Evolutionary conservation across 2,888 invertebrate genomes (phyloP), one percentile per base, ranked within the genome.

Genomic region (Leptarthrus brevirostris): DNA sequence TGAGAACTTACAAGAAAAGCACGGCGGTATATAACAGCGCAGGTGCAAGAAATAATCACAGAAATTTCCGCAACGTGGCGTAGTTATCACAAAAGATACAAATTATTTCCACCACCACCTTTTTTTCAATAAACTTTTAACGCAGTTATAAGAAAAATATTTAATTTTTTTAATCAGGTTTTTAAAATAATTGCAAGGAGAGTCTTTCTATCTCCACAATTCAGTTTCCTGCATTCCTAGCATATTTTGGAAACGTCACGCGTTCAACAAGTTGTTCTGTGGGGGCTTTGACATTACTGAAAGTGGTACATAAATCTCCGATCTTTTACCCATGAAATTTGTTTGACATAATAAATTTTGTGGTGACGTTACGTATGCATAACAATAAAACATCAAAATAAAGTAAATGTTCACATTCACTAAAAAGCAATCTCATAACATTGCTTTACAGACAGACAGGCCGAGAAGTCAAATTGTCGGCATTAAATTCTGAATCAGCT

Each of bases 11-110:
- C n/a, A 56, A 4, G 24, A 58, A 34, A 36, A 40, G 30, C 18
- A 30, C 12, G 12, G 40, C n/a, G 12, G 12, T 12, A 12, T 12
- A 40, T 12, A n/a, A 58, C 36, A 36, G 58, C 58, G 58, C 58
- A 58, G 12, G 58, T 58, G 58, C 58, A 58, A 36, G 12, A 20
- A 36, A 58, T 58, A 26, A 66, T 44, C 24, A n/a, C 64, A 66
- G 24, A 66, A 47, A 66, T 47, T 22, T 26, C 64, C 64, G 64
- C 64, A 47, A 40, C n/a, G 64, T 47, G 26, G 64, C 64, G 64
- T 66, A 20, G n/a, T 40, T 12, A 40, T 66, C 44, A 26, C 64
- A 24, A 22, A 16, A 66, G 24, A 20, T 24, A 8, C 26, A 26
- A 16, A 16, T 20, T 66, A 22, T 66, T 44, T n/a, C 3, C n/a